Percentiles rank a stretch among this genome's conserved stretches.
Evolutionary conservation across 2,113 vertebrate species (phyloP).

Genomic region (Tachycineta bicolor): DNA sequence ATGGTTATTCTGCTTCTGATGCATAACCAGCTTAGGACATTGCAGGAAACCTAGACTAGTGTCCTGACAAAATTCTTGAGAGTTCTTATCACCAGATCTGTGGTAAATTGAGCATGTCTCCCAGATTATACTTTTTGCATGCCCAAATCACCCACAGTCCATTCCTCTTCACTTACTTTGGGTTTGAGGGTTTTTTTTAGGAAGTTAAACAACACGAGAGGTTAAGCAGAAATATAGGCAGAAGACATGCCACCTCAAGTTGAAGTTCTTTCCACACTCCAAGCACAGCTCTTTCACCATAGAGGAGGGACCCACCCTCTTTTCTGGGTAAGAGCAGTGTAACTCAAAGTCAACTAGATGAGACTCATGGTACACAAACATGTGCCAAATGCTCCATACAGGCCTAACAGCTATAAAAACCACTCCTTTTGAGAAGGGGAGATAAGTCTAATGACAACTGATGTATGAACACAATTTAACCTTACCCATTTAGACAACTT

Average conservation of each 20-base stretch:
- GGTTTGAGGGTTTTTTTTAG: neutral
- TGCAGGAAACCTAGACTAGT: neutral
- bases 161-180: neutral
- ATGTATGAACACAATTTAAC: neutral
- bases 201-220: neutral
- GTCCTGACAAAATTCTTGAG: neutral
- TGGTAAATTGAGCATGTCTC: neutral
- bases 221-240: neutral
- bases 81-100: neutral
- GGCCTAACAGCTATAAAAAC: neutral
- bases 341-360: constrained; percentile 19
- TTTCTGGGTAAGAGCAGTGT: neutral
- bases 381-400: neutral
- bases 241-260: constrained; percentile 16
- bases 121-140: neutral
- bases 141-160: neutral
- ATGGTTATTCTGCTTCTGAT: neutral
- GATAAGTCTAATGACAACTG: neutral
- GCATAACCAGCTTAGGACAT: neutral
- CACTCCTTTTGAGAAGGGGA: neutral
- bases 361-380: neutral
- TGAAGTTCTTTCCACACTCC: constrained; percentile 4
- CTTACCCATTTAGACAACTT: neutral
- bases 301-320: neutral
- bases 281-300: neutral